phyloP scores from a whole-genome alignment of 92 coral and sea anemone species.

The Parazoanthus darwini region DNA sequence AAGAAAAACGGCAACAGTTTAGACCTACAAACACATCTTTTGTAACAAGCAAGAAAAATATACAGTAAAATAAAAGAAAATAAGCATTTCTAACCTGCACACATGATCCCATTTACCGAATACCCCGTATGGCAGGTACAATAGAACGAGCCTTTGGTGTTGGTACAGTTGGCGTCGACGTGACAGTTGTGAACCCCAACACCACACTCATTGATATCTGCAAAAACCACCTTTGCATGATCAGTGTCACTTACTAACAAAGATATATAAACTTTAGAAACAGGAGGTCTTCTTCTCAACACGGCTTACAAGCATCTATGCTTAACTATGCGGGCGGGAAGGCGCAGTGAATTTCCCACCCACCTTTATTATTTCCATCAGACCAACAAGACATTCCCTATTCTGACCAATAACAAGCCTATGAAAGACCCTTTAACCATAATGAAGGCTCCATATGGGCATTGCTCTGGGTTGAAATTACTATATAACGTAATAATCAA shows the following conservation, averaged over 20 bases:
- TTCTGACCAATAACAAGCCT: neutral
- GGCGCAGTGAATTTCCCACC: neutral
- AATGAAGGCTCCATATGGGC: no score
- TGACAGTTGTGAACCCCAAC: conserved; percentile 17
- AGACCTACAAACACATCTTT: neutral
- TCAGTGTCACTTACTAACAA: neutral
- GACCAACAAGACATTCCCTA: neutral
- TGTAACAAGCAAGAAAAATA: neutral
- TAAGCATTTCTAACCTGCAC: neutral
- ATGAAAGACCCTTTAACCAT: neutral
- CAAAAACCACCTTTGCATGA: neutral
- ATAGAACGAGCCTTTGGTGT: conserved; percentile 9
- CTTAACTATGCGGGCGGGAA: neutral
- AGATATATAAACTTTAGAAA: neutral
- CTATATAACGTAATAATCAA: neutral
- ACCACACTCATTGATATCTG: conserved; percentile 35
- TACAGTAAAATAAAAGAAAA: neutral
- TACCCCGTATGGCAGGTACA: conserved; percentile 17
- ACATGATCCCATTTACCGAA: conserved; percentile 12
- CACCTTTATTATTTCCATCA: neutral
- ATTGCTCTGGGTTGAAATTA: neutral
- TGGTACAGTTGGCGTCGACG: conserved; percentile 28
- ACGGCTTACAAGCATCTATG: no score
- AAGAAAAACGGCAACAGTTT: neutral
- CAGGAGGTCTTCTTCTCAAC: no score